Evolutionary conservation across 2,888 invertebrate species (phyloP).

Genomic region (Carcina quercana): DNA sequence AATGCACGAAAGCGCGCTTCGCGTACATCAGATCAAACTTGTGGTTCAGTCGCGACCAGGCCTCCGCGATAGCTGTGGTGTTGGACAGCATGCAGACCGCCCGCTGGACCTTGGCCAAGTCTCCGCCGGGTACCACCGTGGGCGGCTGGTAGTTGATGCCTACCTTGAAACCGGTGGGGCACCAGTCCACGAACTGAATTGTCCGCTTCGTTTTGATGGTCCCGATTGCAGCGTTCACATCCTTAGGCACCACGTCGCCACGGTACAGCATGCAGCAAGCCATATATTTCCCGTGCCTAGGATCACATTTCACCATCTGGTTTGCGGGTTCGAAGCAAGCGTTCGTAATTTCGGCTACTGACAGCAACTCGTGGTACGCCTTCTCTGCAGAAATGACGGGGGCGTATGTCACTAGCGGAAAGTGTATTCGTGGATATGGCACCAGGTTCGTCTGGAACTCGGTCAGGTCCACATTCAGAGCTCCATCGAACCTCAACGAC

Average conservation of each 20-base stretch:
- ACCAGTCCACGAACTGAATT: conserved; percentile 96
- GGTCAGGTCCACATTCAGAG: conserved; percentile 92
- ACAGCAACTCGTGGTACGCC: conserved; percentile 93
- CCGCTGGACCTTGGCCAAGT: conserved; percentile 92
- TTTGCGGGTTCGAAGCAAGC: conserved; percentile 96
- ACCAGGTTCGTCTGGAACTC: conserved; percentile 96
- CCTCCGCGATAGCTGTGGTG: conserved; percentile 98
- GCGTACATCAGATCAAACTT: conserved; percentile 98
- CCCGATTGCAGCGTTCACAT: conserved; percentile 94
- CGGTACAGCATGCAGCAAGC: conserved; percentile 96
- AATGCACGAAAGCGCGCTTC: conserved; percentile 96
- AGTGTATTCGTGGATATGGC: conserved; percentile 96
- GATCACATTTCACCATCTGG: conserved; percentile 96
- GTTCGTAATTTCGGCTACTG: conserved; percentile 94
- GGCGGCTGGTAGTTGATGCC: conserved; percentile 92
- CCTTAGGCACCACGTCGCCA: conserved; percentile 96
- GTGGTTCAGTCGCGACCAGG: conserved; percentile 96
- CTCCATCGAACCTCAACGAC: conserved; percentile 92
- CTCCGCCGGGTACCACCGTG: conserved; percentile 93
- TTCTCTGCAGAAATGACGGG: conserved; percentile 95
- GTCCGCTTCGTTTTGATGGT: conserved; percentile 95
- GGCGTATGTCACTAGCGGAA: conserved; percentile 93
- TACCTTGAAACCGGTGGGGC: conserved; percentile 84
- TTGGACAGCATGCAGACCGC: conserved; percentile 98
- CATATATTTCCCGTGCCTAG: conserved; percentile 94